Evolutionary conservation across 2,888 invertebrate genomes (phyloP).

Genomic region (Dolichopus griseipennis): DNA sequence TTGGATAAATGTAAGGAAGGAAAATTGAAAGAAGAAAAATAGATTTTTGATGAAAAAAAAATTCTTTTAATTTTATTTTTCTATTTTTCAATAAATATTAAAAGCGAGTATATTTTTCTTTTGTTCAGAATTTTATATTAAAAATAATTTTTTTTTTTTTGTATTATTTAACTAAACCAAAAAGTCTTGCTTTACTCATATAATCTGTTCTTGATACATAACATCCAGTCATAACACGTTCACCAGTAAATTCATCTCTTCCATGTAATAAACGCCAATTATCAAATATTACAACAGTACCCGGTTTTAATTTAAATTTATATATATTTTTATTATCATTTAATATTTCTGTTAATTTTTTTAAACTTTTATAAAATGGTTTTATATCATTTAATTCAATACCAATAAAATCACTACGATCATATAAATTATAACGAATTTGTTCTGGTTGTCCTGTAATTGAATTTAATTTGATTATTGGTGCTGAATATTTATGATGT

Average conservation of each 20-base stretch:
- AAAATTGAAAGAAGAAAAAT: too few species aligned
- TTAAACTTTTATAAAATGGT: conserved; percentile 54
- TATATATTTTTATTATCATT: conserved; percentile 47
- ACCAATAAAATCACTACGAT: conserved; percentile 55
- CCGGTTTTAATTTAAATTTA: conserved; percentile 56
- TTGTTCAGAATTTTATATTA: too few species aligned
- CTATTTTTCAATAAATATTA: too few species aligned
- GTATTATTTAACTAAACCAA: conserved; percentile 43
- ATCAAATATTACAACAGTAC: conserved; percentile 62
- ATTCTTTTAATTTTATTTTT: too few species aligned
- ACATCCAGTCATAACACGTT: conserved; percentile 58
- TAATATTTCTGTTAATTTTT: conserved; percentile 47
- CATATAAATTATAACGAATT: conserved; percentile 65
- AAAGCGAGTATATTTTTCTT: too few species aligned
- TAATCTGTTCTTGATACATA: conserved; percentile 66
- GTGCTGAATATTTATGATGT: conserved; percentile 50
- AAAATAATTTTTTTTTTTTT: too few species aligned
- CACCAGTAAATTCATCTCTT: conserved; percentile 58
- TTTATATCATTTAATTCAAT: conserved; percentile 47
- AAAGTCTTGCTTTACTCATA: conserved; percentile 50
- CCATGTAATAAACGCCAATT: conserved; percentile 75
- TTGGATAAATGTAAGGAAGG: too few species aligned
- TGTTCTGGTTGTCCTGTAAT: conserved; percentile 51
- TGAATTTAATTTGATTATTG: conserved; percentile 51
- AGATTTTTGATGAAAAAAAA: too few species aligned